These are phyloP conservation scores for Catharus minimus DNA, from an alignment of 2,113 vertebrate genomes.

Conservation along the genomic window DNA sequence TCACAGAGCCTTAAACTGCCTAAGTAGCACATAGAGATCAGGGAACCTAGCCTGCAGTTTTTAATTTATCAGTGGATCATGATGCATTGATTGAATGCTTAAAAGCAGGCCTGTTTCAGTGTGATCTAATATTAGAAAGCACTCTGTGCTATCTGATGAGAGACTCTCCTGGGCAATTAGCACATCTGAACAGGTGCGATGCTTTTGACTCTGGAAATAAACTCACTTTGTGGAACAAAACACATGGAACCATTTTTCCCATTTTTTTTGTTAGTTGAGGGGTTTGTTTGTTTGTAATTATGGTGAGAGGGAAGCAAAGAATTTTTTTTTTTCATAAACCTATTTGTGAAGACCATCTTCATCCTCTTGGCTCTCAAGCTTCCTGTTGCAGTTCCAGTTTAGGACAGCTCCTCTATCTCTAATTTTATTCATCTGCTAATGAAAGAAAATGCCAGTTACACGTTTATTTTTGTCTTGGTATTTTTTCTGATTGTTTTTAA, in stretches of 20 bases:
- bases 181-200: not conserved
- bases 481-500: not conserved
- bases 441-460: not conserved
- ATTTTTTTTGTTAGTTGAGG: too few relatives aligned
- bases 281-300: not conserved
- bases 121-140: not conserved
- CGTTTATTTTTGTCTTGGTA: not conserved
- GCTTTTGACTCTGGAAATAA: not conserved
- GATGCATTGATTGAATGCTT: not conserved
- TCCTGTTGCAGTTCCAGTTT: not conserved
- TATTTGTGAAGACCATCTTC: not conserved
- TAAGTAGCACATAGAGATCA: not conserved
- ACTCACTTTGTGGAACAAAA: not conserved
- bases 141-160: not conserved
- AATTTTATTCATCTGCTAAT: not conserved
- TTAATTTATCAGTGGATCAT: constrained; percentile 12
- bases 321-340: not conserved
- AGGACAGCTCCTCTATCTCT: not conserved
- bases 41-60: not conserved
- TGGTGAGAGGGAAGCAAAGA: not conserved
- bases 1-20: not conserved
- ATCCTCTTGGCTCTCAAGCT: not conserved
- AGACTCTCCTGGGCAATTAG: not conserved
- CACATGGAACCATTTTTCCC: not conserved
- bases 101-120: not conserved